Conservation (phyloP, 1,140 invertebrate species). For the Pogonomyrmex californicus region DNA sequence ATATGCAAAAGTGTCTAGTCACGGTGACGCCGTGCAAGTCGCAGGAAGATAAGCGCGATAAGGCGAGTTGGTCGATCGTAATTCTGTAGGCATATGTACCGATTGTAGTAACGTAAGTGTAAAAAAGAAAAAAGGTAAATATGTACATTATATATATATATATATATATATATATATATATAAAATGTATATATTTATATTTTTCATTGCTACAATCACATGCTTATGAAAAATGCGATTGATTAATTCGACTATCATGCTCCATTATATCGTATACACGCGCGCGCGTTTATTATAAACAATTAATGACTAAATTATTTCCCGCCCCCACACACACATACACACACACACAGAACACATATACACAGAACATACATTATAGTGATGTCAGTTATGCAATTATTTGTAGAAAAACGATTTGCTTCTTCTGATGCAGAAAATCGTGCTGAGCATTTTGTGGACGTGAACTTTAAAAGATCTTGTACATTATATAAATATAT, state of each 20-base stretch:
- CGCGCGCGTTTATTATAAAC: no score
- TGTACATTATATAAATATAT: not conserved
- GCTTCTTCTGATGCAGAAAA: not conserved
- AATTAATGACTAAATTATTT: no score
- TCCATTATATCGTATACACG: no score
- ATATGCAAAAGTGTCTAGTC: conserved; percentile 73
- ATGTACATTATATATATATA: no score
- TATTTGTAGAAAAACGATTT: not conserved
- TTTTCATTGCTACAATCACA: no score
- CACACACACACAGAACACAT: no score
- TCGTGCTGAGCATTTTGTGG: not conserved
- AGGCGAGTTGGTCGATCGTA: not conserved
- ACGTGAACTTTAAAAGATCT: not conserved
- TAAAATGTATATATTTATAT: no score
- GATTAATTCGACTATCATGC: no score
- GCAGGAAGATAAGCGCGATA: conserved; percentile 29
- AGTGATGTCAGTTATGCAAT: not conserved
- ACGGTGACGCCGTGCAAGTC: conserved; percentile 69
- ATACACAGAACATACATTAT: not conserved
- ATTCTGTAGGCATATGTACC: not conserved
- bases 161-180: no score
- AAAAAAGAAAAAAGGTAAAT: not conserved
- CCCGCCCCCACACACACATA: no score
- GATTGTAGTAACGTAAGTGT: not conserved
- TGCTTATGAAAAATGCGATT: no score